Evolutionary conservation across 2,888 invertebrate species (phyloP).

Genomic region (Sussaba pulchella): DNA sequence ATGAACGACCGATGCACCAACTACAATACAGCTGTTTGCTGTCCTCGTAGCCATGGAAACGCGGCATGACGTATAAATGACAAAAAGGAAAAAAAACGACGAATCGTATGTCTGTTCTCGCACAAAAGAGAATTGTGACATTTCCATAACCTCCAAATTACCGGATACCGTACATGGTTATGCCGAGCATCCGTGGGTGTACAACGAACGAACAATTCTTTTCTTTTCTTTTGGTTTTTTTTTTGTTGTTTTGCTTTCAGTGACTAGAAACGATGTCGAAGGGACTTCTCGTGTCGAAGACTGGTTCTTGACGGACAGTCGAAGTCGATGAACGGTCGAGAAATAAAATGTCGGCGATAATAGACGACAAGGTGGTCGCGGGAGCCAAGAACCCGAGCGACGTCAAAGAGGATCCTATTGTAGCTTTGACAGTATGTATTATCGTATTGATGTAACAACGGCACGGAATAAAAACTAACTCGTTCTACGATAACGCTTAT

Average conservation of each 20-base stretch:
- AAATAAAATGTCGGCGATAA: conserved; percentile 80
- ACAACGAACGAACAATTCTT: conserved; percentile 4
- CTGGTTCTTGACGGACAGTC: conserved; percentile 17
- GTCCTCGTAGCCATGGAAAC: conserved; percentile 18
- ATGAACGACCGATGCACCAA: background rate
- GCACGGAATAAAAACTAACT: conserved; percentile 5
- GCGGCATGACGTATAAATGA: conserved; percentile 7
- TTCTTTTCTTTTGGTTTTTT: background rate
- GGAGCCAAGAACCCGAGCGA: conserved; percentile 79
- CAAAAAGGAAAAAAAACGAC: too few relatives aligned
- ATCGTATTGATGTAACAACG: conserved; percentile 34
- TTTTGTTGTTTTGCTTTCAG: too few relatives aligned
- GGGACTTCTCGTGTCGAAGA: too few relatives aligned
- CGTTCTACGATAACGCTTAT: background rate
- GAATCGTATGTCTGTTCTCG: background rate
- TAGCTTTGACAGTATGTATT: conserved; percentile 79
- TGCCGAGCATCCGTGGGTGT: conserved; percentile 42
- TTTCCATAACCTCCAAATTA: conserved; percentile 45
- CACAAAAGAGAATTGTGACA: conserved; percentile 23
- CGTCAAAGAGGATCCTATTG: conserved; percentile 82
- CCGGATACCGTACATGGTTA: conserved; percentile 51
- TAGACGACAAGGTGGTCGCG: conserved; percentile 83
- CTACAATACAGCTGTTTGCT: background rate
- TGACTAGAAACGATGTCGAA: conserved; percentile 13
- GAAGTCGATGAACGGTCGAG: background rate